phyloP scores from a whole-genome alignment of 92 coral and sea anemone genomes.

The Siderastrea siderea region DNA sequence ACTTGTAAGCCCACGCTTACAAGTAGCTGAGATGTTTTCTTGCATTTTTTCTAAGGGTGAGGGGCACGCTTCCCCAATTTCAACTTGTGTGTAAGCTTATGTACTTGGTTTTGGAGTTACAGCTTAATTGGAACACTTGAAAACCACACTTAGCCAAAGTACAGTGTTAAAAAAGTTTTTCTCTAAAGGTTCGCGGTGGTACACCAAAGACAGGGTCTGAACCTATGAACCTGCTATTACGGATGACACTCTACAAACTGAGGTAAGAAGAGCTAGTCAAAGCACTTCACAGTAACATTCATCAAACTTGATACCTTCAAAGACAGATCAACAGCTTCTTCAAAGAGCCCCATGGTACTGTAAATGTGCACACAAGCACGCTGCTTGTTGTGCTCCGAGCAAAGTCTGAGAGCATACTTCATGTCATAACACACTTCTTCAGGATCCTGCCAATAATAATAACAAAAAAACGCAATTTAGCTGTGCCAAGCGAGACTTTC shows the following conservation, averaged over 20 bases:
- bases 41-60: no score
- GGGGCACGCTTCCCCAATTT: no score
- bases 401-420: slow-evolving; percentile 94
- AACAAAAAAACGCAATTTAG: neutral
- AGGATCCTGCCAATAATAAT: slow-evolving; percentile 62
- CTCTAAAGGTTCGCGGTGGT: no score
- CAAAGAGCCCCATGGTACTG: slow-evolving; percentile 96
- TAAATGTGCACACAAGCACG: slow-evolving; percentile 97
- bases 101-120: no score
- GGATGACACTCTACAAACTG: neutral
- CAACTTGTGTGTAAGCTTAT: no score
- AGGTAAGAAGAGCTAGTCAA: neutral
- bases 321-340: slow-evolving; percentile 97
- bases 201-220: no score
- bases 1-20: no score
- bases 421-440: slow-evolving; percentile 88
- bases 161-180: no score
- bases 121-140: no score
- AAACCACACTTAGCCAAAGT: no score
- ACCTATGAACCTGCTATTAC: no score
- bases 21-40: no score
- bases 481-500: neutral
- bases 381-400: slow-evolving; percentile 90
- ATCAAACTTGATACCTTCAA: slow-evolving; percentile 64
- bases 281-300: neutral